Conservation (phyloP, 2,888 invertebrate genomes). For the Drosophila falleni region DNA sequence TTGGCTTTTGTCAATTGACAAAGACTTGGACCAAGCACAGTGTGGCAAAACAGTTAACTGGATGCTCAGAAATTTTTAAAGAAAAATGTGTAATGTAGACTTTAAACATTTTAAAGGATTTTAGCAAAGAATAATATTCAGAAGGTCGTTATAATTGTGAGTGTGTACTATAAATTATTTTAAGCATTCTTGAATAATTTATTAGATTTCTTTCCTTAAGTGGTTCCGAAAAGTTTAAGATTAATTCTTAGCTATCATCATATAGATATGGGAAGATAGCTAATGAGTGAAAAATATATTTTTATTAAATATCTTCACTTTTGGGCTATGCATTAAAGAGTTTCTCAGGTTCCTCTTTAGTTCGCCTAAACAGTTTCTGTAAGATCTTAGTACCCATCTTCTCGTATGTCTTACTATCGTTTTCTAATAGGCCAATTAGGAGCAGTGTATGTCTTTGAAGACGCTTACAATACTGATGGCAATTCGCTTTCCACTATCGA, state of each 20-base stretch:
- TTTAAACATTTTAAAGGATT: not conserved
- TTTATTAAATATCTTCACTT: too few species aligned
- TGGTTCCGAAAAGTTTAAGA: not conserved
- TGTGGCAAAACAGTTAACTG: conserved; percentile 17
- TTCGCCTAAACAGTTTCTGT: not conserved
- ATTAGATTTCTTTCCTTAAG: not conserved
- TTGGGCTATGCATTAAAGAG: not conserved
- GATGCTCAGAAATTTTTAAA: not conserved
- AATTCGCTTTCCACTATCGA: conserved; percentile 53
- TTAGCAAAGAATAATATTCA: not conserved
- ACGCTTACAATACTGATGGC: conserved; percentile 13
- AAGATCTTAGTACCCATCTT: not conserved
- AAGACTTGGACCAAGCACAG: conserved; percentile 45
- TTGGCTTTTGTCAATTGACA: conserved; percentile 75
- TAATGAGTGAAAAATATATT: not conserved
- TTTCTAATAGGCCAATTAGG: conserved; percentile 25
- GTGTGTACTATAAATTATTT: not conserved
- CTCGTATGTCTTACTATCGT: not conserved
- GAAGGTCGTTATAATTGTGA: not conserved
- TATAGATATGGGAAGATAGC: not conserved
- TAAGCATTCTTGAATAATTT: not conserved
- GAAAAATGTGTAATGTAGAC: not conserved
- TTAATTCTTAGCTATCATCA: not conserved
- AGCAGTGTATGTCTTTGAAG: not conserved
- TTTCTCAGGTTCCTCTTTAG: not conserved